Base-by-base conservation (phyloP, 2,888 invertebrate genomes). In the Ormyrus labotus region DNA sequence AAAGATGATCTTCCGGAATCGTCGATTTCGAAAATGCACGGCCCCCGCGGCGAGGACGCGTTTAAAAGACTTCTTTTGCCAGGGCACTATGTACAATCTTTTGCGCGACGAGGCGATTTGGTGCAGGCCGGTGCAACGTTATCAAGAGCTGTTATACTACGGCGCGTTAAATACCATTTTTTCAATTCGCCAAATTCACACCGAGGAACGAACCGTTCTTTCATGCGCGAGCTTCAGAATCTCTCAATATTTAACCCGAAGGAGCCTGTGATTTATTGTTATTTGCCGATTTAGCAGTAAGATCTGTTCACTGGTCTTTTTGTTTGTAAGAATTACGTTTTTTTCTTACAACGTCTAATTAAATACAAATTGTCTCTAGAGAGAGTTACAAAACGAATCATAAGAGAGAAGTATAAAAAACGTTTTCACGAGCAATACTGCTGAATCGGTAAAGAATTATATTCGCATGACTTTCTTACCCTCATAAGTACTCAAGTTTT, bases 21-120 rank as follows among this genome's bases (percentile, higher is more conserved):
- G 45, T 5, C n/a, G 51, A n/a, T 67, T 45, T 7, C 53, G 69
- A 57, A 64, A 45, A 11, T 11, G 50, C 34, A 57, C 34, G 45
- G 11, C 13, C 6, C 48, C 34, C 34, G 34, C 11, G 5, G 0
- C 19, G 19, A 19, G 7, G 19, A 60, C 53, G 19, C 19, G 72
- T 81, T 78, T 75, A 72, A 75, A 78, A 67, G 58, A 72, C 63
- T 72, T 76, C 75, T 71, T 65, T 75, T 63, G 34, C 78, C 78
- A 75, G 81, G 75, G 75, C 78, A 71, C 75, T 76, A 72, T 61
- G 78, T 76, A 79, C 81, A 79, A 81, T 78, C 68, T 75, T 75
- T 68, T 72, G 60, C 50, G 63, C 57, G 64, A 75, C 61, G 69
- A 61, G 61, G 71, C 48, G 55, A 77, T 76, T 71, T 80, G 55